These are phyloP conservation scores for Glareola pratincola DNA, from an alignment of 2,113 vertebrate genomes.

Conservation along the genomic window DNA sequence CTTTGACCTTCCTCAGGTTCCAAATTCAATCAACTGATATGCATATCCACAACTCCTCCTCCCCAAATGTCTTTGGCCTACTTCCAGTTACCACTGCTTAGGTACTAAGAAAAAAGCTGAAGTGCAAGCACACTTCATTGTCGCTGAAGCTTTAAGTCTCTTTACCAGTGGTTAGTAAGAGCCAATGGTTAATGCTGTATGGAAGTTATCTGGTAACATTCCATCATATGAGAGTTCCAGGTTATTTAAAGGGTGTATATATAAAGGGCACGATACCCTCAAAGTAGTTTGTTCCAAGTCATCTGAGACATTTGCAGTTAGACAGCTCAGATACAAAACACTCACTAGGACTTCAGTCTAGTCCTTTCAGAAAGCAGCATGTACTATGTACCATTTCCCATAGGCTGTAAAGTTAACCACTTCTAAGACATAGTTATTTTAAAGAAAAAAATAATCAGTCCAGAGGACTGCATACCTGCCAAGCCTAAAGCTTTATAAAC, in stretches of 20 bases:
- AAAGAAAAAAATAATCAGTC: background rate
- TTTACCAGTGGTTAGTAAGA: background rate
- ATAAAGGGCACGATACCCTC: conserved; percentile 10
- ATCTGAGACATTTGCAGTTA: background rate
- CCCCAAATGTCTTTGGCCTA: background rate
- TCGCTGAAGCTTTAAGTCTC: background rate
- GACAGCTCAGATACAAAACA: background rate
- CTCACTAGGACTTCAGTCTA: background rate
- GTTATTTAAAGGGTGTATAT: conserved; percentile 50
- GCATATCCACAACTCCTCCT: background rate
- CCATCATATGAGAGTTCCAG: background rate
- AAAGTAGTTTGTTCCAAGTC: conserved; percentile 19
- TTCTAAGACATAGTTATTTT: background rate
- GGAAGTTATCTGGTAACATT: background rate
- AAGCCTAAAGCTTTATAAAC: conserved; percentile 16
- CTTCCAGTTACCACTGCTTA: background rate
- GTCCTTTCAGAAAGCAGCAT: background rate
- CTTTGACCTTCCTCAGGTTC: conserved; percentile 25
- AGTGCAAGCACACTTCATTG: background rate
- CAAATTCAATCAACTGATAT: background rate
- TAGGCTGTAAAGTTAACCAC: background rate
- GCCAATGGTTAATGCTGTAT: background rate
- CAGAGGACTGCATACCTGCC: background rate
- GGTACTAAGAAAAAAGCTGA: background rate
- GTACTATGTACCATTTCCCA: background rate